Evolutionary conservation across 2,888 invertebrate species (phyloP), one percentile per base, ranked within the genome.

Genomic region (Villa cingulata): DNA sequence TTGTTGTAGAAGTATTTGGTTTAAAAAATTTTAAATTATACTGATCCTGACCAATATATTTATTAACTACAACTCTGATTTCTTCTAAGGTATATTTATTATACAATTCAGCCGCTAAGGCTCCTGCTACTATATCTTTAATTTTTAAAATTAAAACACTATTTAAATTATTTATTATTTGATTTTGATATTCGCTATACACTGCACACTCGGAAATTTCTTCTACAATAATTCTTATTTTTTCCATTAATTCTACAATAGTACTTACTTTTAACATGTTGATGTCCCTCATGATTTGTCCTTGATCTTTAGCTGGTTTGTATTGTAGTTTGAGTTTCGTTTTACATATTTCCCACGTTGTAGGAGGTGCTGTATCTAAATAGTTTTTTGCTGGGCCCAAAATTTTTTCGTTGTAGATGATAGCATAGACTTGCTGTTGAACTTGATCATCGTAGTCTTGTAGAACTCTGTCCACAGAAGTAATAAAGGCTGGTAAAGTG

Each of bases 141-240:
- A 41, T 45, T 48, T 20, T 48, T 23, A 43, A 44, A 36, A 50
- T 41, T 48, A 50, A 20, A 17, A 45, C 37, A 45, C 48, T 50
- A 37, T 40, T 45, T 14, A 48, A 39, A 34, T 45, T 44, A 36
- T 29, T 40, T 41, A 36, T 37, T 20, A 42, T 48, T 23, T 50
- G 29, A 37, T 27, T 40, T 19, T 42, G 38, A 29, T 50, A 43
- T 34, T 44, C 32, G 43, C 44, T 47, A 37, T 47, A 48, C 6
- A 43, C 16, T 47, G 50, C 45, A 42, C 50, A 48, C 45, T 50
- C 50, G 18, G 44, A 41, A 23, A 45, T 45, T 39, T 43, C 20
- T 32, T 32, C 40, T 4, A 45, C 45, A 50, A 50, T 41, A 32
- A 37, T 20, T 43, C 37, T 43, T 37, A 47, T 41, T 37, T 43